Percentiles rank a stretch among this genome's conserved stretches.
Evolutionary conservation across 2,888 invertebrate genomes (phyloP).

Genomic region (Halictus ligatus): DNA sequence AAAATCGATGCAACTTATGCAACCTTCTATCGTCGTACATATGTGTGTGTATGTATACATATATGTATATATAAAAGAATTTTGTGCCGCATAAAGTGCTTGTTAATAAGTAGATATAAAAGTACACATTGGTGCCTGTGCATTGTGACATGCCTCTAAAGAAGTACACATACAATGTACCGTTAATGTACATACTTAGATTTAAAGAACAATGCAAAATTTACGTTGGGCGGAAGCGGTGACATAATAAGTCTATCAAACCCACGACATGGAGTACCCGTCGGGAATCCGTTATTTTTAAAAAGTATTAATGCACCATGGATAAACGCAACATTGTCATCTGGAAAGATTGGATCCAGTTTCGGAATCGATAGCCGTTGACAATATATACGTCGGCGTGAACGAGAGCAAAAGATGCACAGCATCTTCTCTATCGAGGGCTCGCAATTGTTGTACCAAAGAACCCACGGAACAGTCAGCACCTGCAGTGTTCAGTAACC

Average conservation of each 20-base stretch:
- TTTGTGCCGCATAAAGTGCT: constrained; percentile 54
- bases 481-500: constrained; percentile 80
- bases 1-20: constrained; percentile 38
- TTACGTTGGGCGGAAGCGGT: constrained; percentile 69
- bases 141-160: constrained; percentile 50
- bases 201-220: constrained; percentile 61
- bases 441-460: constrained; percentile 79
- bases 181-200: constrained; percentile 50
- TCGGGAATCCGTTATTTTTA: constrained; percentile 58
- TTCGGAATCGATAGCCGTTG: constrained; percentile 79
- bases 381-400: constrained; percentile 79
- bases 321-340: constrained; percentile 81
- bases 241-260: constrained; percentile 61
- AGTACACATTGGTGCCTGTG: constrained; percentile 58
- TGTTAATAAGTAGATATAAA: constrained; percentile 53
- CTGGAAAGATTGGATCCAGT: constrained; percentile 83
- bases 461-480: constrained; percentile 80
- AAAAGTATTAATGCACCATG: constrained; percentile 78
- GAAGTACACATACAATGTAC: constrained; percentile 47
- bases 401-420: constrained; percentile 80
- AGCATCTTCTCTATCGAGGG: constrained; percentile 82
- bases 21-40: constrained; percentile 10
- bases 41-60: not conserved
- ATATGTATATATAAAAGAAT: constrained; percentile 36
- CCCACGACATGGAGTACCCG: constrained; percentile 30